phyloP scores from a whole-genome alignment of 2,113 vertebrate species.

The Recurvirostra avosetta region DNA sequence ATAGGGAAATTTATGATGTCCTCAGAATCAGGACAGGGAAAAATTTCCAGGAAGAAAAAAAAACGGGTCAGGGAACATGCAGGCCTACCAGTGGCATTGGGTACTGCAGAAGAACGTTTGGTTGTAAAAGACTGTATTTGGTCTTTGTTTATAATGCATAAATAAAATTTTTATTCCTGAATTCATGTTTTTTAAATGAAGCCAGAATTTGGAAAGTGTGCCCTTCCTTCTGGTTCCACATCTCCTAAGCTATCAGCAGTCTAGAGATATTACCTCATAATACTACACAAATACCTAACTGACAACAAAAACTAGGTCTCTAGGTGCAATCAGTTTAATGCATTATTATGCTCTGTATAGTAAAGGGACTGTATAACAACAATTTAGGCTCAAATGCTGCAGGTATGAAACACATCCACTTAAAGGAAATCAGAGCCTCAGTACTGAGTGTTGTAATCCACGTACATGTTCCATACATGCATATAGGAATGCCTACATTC shows the following conservation, averaged over 20 bases:
- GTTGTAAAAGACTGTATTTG: not conserved
- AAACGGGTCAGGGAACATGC: not conserved
- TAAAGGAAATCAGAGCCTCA: not conserved
- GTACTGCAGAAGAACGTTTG: not conserved
- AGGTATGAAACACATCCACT: not conserved
- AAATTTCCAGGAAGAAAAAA: not conserved
- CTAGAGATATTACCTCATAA: not conserved
- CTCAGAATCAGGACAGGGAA: not conserved
- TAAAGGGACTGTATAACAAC: not conserved
- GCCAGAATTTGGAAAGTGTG: not conserved
- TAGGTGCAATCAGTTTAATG: not conserved
- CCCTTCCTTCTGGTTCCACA: not conserved
- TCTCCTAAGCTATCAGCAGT: not conserved
- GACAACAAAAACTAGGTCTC: not conserved
- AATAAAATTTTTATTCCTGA: not conserved
- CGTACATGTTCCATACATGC: not conserved
- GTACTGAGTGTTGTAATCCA: not conserved
- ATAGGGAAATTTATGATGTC: not conserved
- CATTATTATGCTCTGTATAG: not conserved
- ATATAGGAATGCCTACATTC: not conserved
- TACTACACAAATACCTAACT: not conserved
- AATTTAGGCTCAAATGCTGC: not conserved
- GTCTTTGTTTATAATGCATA: not conserved
- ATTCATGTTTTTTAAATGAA: not conserved
- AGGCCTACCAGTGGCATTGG: not conserved